Base-by-base conservation (phyloP, 2,113 vertebrate species). In the Vombatus ursinus region DNA sequence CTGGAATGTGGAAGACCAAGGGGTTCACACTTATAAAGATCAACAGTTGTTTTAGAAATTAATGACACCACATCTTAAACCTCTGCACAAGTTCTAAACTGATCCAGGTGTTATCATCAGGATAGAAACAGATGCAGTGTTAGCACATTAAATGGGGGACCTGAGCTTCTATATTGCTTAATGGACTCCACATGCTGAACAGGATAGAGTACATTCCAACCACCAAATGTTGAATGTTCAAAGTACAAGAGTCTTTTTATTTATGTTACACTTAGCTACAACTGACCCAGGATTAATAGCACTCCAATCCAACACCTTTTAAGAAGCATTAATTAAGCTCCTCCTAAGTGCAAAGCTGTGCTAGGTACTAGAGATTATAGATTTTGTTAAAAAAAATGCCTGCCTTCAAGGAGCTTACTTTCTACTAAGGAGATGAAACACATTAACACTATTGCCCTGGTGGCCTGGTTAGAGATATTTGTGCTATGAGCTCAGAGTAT, bases 1-100 rank as follows among this genome's bases (percentile, higher is more conserved):
- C 96, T 97, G 98, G 97, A 98, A 98, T 96, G 94, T 94, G 25
- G 28, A 93, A 95, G 90, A 97, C 93, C 57, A 89, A 68, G 90
- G 90, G 94, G 94, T 97, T 98, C 97, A 97, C 97, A 97, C 93
- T 51, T 94, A 96, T 91, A 98, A 98, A 97, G 49, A 44, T 95
- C 96, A 97, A 97, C 98, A 98, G 97, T 98, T 98, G 98, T 98
- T 98, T 98, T 97, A 98, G 97, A 98, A 98, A 98, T 98, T 98
- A 98, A 98, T 97, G 97, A 97, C 96, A 97, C 96, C 96, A 49
- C 94, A 95, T 91, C 97, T 97, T 98, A 98, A 98, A 98, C 95
- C 96, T 97, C 97, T 98, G 96, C n/a, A 31, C 94, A 97, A 97
- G 96, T 97, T 98, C 97, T 98, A 98, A 98, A 98, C 98, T 97